Conservation (phyloP, 2,113 vertebrate species). For the Paradoxurus hermaphroditus region DNA sequence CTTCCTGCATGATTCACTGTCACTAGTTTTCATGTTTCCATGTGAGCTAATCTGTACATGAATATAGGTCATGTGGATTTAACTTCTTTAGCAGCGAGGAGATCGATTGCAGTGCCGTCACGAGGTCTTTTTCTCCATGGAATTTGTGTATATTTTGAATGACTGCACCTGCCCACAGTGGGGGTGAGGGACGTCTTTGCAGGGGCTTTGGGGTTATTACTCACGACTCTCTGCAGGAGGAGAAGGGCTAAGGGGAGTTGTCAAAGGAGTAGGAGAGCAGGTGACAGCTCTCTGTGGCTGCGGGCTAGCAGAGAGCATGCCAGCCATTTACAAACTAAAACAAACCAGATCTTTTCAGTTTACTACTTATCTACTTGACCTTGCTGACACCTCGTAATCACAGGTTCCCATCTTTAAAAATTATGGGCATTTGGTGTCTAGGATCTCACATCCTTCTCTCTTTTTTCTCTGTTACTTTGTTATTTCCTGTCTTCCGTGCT, state of each 20-base stretch:
- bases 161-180: not conserved
- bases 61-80: conserved; percentile 67
- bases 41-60: conserved; percentile 69
- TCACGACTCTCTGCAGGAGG: not conserved
- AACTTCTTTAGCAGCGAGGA: conserved; percentile 49
- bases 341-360: not conserved
- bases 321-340: not conserved
- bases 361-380: conserved; percentile 22
- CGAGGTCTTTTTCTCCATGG: not conserved
- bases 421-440: not conserved
- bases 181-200: not conserved
- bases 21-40: conserved; percentile 69
- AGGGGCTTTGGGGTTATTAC: not conserved
- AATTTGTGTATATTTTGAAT: conserved; percentile 17
- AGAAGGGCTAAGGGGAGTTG: not conserved
- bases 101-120: not conserved
- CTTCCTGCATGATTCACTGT: conserved; percentile 36
- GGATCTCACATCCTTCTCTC: conserved; percentile 30
- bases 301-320: not conserved
- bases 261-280: not conserved
- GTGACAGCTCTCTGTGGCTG: not conserved
- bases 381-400: conserved; percentile 3
- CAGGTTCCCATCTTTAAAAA: not conserved
- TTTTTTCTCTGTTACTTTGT: not conserved
- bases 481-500: not conserved